Conservation (phyloP, 2,797 vertebrate genomes). For the Clarias platycephalus region DNA sequence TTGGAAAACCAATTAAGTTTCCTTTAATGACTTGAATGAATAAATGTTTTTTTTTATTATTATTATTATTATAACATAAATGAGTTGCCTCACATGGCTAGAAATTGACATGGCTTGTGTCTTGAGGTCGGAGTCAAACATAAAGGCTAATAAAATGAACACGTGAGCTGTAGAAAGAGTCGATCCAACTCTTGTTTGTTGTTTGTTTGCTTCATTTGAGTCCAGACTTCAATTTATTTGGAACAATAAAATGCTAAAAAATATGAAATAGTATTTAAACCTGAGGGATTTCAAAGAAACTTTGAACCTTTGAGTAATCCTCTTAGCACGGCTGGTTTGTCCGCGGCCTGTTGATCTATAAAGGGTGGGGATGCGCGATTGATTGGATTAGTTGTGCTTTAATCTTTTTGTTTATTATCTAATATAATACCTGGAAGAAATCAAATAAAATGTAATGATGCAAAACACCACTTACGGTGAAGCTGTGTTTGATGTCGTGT, state of each 20-base stretch:
- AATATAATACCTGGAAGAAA: conserved; percentile 63
- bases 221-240: conserved; percentile 69
- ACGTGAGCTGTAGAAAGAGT: conserved; percentile 22
- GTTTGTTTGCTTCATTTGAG: conserved; percentile 59
- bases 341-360: conserved; percentile 63
- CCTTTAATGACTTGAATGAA: conserved; percentile 69
- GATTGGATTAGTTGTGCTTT: conserved; percentile 68
- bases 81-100: background rate
- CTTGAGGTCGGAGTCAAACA: background rate
- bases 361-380: conserved; percentile 63
- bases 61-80: conserved; percentile 28
- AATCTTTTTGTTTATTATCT: conserved; percentile 65
- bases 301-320: conserved; percentile 79
- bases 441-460: conserved; percentile 60
- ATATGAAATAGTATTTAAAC: conserved; percentile 75
- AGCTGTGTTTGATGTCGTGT: conserved; percentile 31
- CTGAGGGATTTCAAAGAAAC: conserved; percentile 80
- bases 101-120: conserved; percentile 37
- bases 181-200: conserved; percentile 39
- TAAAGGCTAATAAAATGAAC: conserved; percentile 30
- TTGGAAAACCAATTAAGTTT: conserved; percentile 76
- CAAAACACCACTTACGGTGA: conserved; percentile 47
- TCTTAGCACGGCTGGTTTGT: conserved; percentile 67
- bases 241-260: conserved; percentile 70
- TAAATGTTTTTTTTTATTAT: background rate